Base-by-base conservation (phyloP, 2,888 invertebrate genomes). In the Eurytoma californica region DNA sequence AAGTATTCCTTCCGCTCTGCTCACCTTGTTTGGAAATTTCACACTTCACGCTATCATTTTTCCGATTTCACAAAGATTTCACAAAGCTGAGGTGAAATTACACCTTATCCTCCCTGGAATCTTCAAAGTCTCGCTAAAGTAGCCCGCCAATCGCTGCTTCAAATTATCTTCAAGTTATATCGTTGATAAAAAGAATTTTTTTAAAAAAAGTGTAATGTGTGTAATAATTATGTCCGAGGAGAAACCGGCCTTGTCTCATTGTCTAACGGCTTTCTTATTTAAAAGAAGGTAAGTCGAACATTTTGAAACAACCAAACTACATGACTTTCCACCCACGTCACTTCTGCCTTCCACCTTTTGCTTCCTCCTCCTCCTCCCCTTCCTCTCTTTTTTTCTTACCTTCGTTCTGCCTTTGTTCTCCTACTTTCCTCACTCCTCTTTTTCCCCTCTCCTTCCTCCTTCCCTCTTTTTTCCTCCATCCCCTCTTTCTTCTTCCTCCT, bases 201-300 rank as follows among this genome's bases (percentile, higher is more conserved):
- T 18, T n/a, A 67, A 75, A 68, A 30, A 47, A 67, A 77, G 74
- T 80, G 74, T 77, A 74, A 81, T 81, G 80, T 81, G 77, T 47
- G 69, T 65, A 73, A 81, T 79, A 67, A 77, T 79, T 79, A 76
- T 79, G 79, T 77, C 81, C 79, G 79, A 81, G 74, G 81, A 81
- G 80, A 82, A 82, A 75, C 79, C 79, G 53, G 81, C 81, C 70
- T 47, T 82, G 80, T 82, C 79, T 47, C 82, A 82, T 53, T 82
- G 82, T 72, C 60, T 82, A 63, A 80, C 79, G 73, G 80, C 82
- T 47, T 82, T 82, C 57, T 73, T 80, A 30, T 82, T 82, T 47
- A 82, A 80, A 77, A 73, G 82, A 66, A 82, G 82, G 82, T 82
- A 80, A 82, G 82, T 74, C 57, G 20, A 47, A 49, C 1, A 47